Percentiles rank a stretch among this genome's conserved stretches.
Evolutionary conservation across 2,888 invertebrate genomes (phyloP).

Genomic region (Muscina levida): DNA sequence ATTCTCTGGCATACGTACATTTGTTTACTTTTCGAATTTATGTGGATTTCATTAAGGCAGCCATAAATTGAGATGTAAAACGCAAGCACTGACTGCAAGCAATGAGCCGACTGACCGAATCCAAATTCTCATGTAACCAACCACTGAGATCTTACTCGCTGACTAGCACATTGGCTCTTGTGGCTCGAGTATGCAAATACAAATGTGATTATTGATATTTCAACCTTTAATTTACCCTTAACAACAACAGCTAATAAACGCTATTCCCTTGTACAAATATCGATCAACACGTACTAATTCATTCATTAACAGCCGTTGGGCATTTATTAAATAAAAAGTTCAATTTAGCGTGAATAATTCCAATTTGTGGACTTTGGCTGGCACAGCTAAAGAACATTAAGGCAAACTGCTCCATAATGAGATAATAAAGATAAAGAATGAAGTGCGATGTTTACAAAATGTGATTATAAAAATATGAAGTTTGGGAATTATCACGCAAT

Average conservation of each 20-base stretch:
- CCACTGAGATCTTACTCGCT: too few species aligned
- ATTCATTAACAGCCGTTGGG: constrained; percentile 34
- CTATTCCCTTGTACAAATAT: constrained; percentile 37
- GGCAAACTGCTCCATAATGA: too few species aligned
- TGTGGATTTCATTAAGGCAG: constrained; percentile 35
- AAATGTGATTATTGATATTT: constrained; percentile 45
- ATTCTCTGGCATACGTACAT: neutral
- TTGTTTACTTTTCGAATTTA: constrained; percentile 45
- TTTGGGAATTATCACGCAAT: too few species aligned
- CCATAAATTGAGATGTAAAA: constrained; percentile 51
- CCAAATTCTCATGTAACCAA: too few species aligned
- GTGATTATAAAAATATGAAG: too few species aligned
- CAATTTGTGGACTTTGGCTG: constrained; percentile 19
- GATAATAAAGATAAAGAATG: too few species aligned
- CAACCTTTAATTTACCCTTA: constrained; percentile 41
- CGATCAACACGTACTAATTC: constrained; percentile 52
- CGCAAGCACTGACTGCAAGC: neutral
- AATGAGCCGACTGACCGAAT: too few species aligned
- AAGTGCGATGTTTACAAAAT: too few species aligned
- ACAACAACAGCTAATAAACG: constrained; percentile 23
- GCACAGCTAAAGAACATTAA: neutral
- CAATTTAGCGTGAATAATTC: constrained; percentile 45
- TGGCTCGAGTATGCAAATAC: neutral
- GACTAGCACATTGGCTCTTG: too few species aligned
- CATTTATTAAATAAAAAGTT: constrained; percentile 18